Conservation (phyloP, 2,888 invertebrate species). For the Oxycera nigricornis region DNA sequence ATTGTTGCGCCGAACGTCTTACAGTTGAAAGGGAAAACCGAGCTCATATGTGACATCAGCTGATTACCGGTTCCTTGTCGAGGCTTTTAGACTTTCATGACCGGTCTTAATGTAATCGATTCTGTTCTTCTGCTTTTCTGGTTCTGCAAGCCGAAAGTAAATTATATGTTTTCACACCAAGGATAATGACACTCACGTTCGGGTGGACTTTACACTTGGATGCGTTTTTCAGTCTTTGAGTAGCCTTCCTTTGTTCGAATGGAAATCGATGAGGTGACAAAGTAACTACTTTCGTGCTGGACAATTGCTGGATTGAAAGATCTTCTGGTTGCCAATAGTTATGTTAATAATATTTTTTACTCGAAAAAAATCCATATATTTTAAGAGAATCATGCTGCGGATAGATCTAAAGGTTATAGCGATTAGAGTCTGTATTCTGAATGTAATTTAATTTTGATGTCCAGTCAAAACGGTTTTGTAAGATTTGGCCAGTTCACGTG, state of each 20-base stretch:
- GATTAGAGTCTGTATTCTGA: too few relatives aligned
- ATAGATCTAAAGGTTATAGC: too few relatives aligned
- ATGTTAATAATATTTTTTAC: too few relatives aligned
- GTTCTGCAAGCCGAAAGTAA: conserved; percentile 37
- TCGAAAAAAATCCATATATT: too few relatives aligned
- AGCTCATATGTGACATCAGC: conserved; percentile 45
- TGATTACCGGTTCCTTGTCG: conserved; percentile 42
- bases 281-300: too few relatives aligned
- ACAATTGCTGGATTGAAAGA: too few relatives aligned
- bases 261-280: background rate
- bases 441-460: too few relatives aligned
- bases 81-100: conserved; percentile 28
- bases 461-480: too few relatives aligned
- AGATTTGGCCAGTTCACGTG: too few relatives aligned
- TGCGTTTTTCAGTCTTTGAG: conserved; percentile 30
- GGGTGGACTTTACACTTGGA: conserved; percentile 44
- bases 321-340: too few relatives aligned
- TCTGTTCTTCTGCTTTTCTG: conserved; percentile 35
- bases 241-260: conserved; percentile 24
- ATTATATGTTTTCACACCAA: conserved; percentile 46
- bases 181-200: conserved; percentile 24
- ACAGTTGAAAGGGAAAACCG: conserved; percentile 18
- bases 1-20: conserved; percentile 26
- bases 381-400: too few relatives aligned
- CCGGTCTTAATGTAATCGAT: conserved; percentile 38